A percentile compares a stretch with the other conserved stretches of the same genome.
These are phyloP conservation scores for Maniola jurtina DNA, from an alignment of 1,140 invertebrate genomes.

Conservation along the genomic window DNA sequence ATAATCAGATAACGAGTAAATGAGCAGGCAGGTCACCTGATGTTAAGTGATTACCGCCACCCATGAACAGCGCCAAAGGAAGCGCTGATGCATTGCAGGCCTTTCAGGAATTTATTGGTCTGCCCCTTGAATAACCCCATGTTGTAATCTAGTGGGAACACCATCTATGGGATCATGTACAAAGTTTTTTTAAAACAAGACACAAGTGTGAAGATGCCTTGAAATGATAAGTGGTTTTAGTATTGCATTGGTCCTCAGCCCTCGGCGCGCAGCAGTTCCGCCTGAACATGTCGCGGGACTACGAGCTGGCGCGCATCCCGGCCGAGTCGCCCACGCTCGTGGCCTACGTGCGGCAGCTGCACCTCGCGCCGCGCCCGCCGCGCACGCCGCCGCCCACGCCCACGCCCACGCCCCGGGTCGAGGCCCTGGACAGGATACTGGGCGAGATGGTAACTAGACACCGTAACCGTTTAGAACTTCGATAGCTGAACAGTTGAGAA, in stretches of 20 bases:
- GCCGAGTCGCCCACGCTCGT: constrained; percentile 87
- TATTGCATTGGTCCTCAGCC: constrained; percentile 57
- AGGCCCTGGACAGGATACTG: constrained; percentile 44
- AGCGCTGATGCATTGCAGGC: no score
- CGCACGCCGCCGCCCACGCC: constrained; percentile 37
- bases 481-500: no score
- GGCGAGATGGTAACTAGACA: constrained; percentile 49
- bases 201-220: neutral
- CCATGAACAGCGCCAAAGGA: no score
- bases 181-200: no score
- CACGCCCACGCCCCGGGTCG: constrained; percentile 37
- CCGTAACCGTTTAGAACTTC: no score
- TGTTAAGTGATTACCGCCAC: no score
- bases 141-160: no score
- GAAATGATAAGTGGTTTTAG: neutral
- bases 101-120: no score
- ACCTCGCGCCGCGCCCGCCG: constrained; percentile 56
- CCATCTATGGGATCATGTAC: no score
- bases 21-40: no score
- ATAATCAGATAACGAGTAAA: no score
- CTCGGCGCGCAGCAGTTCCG: constrained; percentile 83
- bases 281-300: constrained; percentile 86
- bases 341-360: constrained; percentile 83
- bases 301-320: constrained; percentile 83
- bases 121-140: no score